These are phyloP conservation scores for Macropodus opercularis DNA, from an alignment of 2,797 vertebrate species.

Conservation along the genomic window DNA sequence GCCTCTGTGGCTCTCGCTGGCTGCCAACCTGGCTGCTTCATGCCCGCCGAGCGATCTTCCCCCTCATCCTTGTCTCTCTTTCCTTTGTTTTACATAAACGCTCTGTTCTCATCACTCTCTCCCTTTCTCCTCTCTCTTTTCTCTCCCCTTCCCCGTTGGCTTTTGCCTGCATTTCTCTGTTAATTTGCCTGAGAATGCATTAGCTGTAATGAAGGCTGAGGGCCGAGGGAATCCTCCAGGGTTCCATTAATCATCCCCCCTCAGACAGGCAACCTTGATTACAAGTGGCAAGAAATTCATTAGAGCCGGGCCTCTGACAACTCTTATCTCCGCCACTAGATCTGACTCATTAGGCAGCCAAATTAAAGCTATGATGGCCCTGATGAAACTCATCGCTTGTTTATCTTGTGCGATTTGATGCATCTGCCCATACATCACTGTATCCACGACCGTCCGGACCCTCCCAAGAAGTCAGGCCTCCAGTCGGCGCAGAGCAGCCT, in stretches of 20 bases:
- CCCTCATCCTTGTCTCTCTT: constrained; percentile 42
- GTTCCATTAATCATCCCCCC: constrained; percentile 95
- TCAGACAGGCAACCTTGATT: constrained; percentile 98
- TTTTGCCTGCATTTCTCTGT: constrained; percentile 81
- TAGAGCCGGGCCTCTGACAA: constrained; percentile 95
- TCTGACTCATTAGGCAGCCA: constrained; percentile 97
- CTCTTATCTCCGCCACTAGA: constrained; percentile 95
- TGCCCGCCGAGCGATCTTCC: constrained; percentile 23
- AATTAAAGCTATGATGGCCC: constrained; percentile 97
- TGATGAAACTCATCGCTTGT: constrained; percentile 98
- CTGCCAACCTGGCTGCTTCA: constrained; percentile 30
- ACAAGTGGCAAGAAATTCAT: constrained; percentile 99
- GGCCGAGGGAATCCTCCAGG: constrained; percentile 95
- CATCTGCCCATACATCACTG: constrained; percentile 90
- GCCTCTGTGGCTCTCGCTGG: constrained; percentile 16
- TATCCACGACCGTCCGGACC: constrained; percentile 72
- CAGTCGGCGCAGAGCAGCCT: constrained; percentile 60
- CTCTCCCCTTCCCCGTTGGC: constrained; percentile 69
- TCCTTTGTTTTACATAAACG: constrained; percentile 66
- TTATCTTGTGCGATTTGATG: constrained; percentile 98
- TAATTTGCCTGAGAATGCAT: constrained; percentile 92
- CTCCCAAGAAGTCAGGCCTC: constrained; percentile 79
- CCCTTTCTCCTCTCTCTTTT: constrained; percentile 42
- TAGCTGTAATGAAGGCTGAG: constrained; percentile 93
- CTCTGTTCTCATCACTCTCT: constrained; percentile 53